Base-by-base conservation (phyloP, 2,797 vertebrate species). In the Diplodus puntazzo region DNA sequence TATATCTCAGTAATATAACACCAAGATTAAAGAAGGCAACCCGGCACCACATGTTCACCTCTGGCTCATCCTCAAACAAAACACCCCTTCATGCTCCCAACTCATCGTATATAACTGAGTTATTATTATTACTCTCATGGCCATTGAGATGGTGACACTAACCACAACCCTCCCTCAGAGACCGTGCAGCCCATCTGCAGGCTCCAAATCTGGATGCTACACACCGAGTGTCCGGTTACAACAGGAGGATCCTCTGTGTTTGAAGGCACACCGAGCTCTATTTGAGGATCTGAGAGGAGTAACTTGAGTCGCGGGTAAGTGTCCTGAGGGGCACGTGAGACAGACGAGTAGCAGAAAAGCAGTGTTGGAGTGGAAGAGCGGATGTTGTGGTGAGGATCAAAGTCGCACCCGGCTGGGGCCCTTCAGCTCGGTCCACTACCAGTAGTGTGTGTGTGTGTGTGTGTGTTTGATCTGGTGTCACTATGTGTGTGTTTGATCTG, bases 321-420 rank as follows among this genome's bases (percentile, higher is more conserved):
- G 67, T 87, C 81, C 84, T 69, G 70, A 34, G 68, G 83, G 84
- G 80, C 64, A 85, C 50, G 69, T 75, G 79, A 90, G 80, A 78
- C 30, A 71, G 83, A 76, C 1, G 69, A 87, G 80, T 8, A 73
- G 83, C 79, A 74, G 81, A 86, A 67, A 76, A 60, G 77, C 50
- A 64, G 77, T 5, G 60, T 46, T 71, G 81, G 78, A 88, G 80
- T 58, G 66, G 77, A 70, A 43, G 78, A 87, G 84, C 60, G 87
- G 90, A 94, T 92, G 92, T 84, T 87, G 87, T 89, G 87, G 83
- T 79, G 79, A 80, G 83, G 89, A 93, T 92, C 89, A 92, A 92
- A 93, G 90, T 93, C 83, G 81, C 73, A 77, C 83, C 77, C 77
- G 58, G 85, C 70, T 17, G 39, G 69, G 73, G 81, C 76, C 79